Conservation (phyloP, 2,113 vertebrate genomes). For the Psophia crepitans region DNA sequence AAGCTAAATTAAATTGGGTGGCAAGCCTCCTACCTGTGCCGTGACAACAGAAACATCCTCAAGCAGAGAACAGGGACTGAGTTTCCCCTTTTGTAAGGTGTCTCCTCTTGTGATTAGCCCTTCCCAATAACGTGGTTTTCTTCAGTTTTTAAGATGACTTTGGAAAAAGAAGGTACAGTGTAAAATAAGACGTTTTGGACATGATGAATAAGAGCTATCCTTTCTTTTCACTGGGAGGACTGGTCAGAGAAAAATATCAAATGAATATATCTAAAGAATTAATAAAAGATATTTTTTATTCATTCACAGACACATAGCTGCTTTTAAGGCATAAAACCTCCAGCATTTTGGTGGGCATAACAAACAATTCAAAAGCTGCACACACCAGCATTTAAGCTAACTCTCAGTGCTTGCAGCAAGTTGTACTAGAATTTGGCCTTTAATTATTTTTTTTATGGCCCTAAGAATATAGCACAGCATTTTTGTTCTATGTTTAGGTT, state of each 20-base stretch:
- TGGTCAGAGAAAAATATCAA: not conserved
- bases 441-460: no score
- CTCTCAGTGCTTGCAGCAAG: not conserved
- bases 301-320: not conserved
- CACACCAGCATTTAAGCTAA: not conserved
- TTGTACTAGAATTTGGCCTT: not conserved
- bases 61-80: not conserved
- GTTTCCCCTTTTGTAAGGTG: not conserved
- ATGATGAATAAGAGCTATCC: not conserved
- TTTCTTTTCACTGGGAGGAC: not conserved
- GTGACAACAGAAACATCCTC: not conserved
- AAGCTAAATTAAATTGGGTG: not conserved
- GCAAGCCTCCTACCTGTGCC: not conserved
- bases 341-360: not conserved
- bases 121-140: not conserved
- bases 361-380: not conserved
- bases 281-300: not conserved
- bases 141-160: not conserved
- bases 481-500: not conserved
- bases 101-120: not conserved
- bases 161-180: not conserved
- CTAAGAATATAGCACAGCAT: not conserved
- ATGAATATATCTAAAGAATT: not conserved
- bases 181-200: not conserved
- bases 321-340: not conserved